A percentile compares a stretch with the other conserved stretches of the same genome.
These are phyloP conservation scores for Poecilus cupreus DNA, from an alignment of 2,888 invertebrate species.

Conservation along the genomic window DNA sequence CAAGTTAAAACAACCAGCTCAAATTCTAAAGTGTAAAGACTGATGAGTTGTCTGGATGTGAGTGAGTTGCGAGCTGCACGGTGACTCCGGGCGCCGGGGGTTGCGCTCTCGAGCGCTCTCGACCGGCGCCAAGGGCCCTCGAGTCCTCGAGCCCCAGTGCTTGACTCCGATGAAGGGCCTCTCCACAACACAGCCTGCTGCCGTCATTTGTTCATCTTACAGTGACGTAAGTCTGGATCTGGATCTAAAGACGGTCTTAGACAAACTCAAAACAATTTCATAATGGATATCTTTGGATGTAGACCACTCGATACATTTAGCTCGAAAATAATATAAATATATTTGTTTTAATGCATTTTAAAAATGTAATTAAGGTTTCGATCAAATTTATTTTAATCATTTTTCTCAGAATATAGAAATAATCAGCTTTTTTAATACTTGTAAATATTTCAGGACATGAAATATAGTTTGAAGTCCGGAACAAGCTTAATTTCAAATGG, in stretches of 20 bases:
- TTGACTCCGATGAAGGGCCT: slow-evolving; percentile 36
- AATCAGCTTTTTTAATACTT: too few relatives aligned
- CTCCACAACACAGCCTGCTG: slow-evolving; percentile 16
- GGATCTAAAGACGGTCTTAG: background rate
- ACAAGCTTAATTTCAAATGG: background rate
- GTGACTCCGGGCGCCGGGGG: background rate
- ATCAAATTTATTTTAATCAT: too few relatives aligned
- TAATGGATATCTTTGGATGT: too few relatives aligned
- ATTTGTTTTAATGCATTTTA: background rate
- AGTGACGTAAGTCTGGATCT: background rate
- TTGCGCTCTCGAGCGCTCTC: background rate
- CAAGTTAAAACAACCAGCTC: too few relatives aligned
- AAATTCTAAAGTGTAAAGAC: too few relatives aligned
- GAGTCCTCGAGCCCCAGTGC: background rate
- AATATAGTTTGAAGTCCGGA: background rate
- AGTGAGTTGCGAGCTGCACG: too few relatives aligned
- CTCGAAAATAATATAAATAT: background rate
- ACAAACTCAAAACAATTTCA: background rate
- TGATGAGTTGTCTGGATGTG: background rate
- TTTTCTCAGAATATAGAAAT: too few relatives aligned
- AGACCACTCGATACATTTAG: background rate
- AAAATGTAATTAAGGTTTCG: background rate
- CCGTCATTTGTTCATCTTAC: slow-evolving; percentile 2
- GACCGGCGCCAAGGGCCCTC: slow-evolving; percentile 16
- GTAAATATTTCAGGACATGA: background rate